Conservation (phyloP, 2,797 vertebrate species). For the Decapterus maruadsi region DNA sequence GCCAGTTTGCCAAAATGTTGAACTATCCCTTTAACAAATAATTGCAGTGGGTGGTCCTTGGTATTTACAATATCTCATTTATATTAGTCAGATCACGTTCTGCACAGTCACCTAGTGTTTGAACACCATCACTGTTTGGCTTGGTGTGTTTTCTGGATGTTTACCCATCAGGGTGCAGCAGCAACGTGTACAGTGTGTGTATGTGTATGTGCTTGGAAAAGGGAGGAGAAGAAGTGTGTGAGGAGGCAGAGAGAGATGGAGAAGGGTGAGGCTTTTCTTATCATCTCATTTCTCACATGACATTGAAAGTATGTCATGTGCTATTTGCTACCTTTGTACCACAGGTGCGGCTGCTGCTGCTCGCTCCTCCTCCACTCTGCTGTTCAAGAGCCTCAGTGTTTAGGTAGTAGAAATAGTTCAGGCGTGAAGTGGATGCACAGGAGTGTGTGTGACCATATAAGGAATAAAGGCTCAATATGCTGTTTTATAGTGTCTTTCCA, state of each 20-base stretch:
- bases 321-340: conserved; percentile 19
- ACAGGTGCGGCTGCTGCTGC: neutral
- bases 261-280: neutral
- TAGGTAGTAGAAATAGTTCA: neutral
- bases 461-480: neutral
- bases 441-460: neutral
- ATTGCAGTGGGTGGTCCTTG: no score
- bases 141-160: conserved; percentile 13
- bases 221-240: neutral
- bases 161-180: conserved; percentile 10
- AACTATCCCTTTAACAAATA: no score
- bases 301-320: conserved; percentile 9
- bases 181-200: neutral
- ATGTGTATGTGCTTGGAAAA: no score
- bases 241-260: neutral
- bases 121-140: conserved; percentile 4
- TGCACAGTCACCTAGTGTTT: neutral
- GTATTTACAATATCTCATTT: no score
- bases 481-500: conserved; percentile 1
- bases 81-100: neutral
- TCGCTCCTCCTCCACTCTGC: neutral
- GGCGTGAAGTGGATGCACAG: neutral
- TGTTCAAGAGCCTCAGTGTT: neutral
- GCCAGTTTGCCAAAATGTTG: no score
- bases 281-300: neutral